Base-by-base conservation (phyloP, 1,140 invertebrate species). In the Drosophila ohnishii region DNA sequence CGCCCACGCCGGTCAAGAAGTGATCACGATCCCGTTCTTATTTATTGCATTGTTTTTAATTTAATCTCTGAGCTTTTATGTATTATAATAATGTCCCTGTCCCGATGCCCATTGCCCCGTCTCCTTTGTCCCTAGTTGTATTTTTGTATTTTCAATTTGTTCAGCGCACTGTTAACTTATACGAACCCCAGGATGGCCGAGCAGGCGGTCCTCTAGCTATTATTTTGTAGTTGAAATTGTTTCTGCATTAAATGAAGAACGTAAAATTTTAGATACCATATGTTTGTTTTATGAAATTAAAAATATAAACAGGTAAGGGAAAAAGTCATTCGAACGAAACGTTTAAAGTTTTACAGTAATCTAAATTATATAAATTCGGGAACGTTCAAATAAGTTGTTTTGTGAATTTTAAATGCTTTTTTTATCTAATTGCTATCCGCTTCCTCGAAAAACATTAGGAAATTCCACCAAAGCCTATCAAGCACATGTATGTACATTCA, bases 41-140 rank as follows among this genome's bases (percentile, higher is more conserved):
- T 85, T 85, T 85, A 85, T 85, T 86, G 83, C 83, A 86, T 82
- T 86, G 70, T 87, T 85, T 72, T 87, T 86, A 80, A 80, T 65
- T 75, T 77, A 69, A 58, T 85, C 45, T 60, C 37, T 71, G 77
- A 80, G 67, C 51, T 78, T 62, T 64, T 65, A 59, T 87, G 83
- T 85, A 87, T 87, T 85, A 82, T 87, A 86, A 53, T 58, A 59
- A 55, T 35, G 22, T 25, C 64, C 59, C n/a, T n/a, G 50, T 34
- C 47, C 80, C 44, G 32, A 25, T 34, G n/a, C 37, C n/a, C 13
- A 44, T 50, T 3, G 2, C 35, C 53, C 51, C 51, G 30, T 34
- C 14, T 13, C 19, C 37, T 14, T 16, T 51, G 47, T 35, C 42
- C 32, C 19, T 85, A 85, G 83, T 69, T 83, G 71, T 82, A 81